A percentile compares a stretch with the other conserved stretches of the same genome.
These are phyloP conservation scores for Drosophila vallismaia DNA, from an alignment of 2,888 invertebrate genomes.

Conservation along the genomic window DNA sequence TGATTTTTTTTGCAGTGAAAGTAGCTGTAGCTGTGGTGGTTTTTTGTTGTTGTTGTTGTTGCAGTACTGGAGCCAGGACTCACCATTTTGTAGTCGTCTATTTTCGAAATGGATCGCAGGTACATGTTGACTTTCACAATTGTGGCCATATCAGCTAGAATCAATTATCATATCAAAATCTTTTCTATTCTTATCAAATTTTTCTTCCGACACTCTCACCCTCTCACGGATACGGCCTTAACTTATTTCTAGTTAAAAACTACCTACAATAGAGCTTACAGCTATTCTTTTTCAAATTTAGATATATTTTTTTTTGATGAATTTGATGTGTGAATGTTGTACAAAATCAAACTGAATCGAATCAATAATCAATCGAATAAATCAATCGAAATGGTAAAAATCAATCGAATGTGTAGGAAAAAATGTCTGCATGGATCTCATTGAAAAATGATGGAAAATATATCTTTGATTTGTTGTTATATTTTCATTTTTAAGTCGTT, in stretches of 20 bases:
- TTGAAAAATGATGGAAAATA: slow-evolving; percentile 49
- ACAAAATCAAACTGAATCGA: slow-evolving; percentile 38
- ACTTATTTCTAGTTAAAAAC: slow-evolving; percentile 28
- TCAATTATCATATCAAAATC: slow-evolving; percentile 64
- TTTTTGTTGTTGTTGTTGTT: slow-evolving; percentile 13
- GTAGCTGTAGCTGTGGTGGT: slow-evolving; percentile 33
- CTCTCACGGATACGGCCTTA: slow-evolving; percentile 1
- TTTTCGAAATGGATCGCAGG: slow-evolving; percentile 99
- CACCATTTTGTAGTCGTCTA: slow-evolving; percentile 99
- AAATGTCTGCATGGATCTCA: slow-evolving; percentile 84
- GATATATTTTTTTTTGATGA: slow-evolving; percentile 59
- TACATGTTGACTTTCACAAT: slow-evolving; percentile 97
- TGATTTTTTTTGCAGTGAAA: slow-evolving; percentile 16
- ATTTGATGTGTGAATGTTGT: slow-evolving; percentile 63
- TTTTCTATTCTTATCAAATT: slow-evolving; percentile 31
- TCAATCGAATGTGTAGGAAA: slow-evolving; percentile 38
- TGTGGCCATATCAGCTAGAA: slow-evolving; percentile 92
- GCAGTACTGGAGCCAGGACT: slow-evolving; percentile 85
- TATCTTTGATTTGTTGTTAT: slow-evolving; percentile 2
- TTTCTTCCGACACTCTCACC: background rate
- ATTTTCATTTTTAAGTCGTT: slow-evolving; percentile 5
- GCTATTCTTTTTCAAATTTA: background rate
- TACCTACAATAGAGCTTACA: background rate
- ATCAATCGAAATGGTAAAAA: slow-evolving; percentile 13
- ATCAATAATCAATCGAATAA: slow-evolving; percentile 30